Conservation (phyloP, 2,888 invertebrate species). For the Volucella inanis region DNA sequence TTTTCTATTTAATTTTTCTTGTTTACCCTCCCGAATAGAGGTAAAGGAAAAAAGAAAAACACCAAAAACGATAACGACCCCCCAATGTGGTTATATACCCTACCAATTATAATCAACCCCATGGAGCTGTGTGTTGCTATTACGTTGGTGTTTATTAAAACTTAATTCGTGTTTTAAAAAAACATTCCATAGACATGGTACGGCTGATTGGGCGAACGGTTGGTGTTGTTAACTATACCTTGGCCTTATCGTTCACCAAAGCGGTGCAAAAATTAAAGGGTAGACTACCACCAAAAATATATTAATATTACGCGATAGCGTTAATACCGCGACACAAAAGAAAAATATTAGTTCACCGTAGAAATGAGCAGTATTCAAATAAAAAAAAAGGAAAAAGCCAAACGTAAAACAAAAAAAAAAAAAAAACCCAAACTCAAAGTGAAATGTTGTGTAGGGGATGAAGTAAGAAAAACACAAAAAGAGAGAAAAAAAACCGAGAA, state of each 20-base stretch:
- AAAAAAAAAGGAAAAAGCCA: not conserved
- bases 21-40: not conserved
- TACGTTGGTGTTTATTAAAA: conserved; percentile 66
- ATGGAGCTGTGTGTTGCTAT: conserved; percentile 39
- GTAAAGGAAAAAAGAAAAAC: conserved; percentile 20
- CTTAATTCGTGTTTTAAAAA: conserved; percentile 57
- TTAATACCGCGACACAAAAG: conserved; percentile 50
- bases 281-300: conserved; percentile 25
- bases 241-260: conserved; percentile 16
- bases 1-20: conserved; percentile 1
- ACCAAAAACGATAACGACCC: conserved; percentile 45
- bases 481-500: conserved; percentile 15
- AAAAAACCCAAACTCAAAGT: conserved; percentile 16
- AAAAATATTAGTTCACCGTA: conserved; percentile 54
- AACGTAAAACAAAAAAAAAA: not conserved
- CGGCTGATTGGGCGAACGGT: no score
- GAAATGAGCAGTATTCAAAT: conserved; percentile 38
- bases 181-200: conserved; percentile 23
- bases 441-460: conserved; percentile 44
- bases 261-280: conserved; percentile 45
- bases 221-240: conserved; percentile 18
- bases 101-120: conserved; percentile 69
- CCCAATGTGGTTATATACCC: conserved; percentile 52
- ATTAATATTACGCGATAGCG: conserved; percentile 6
- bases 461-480: not conserved